phyloP scores from a whole-genome alignment of 2,113 vertebrate genomes.

The Cavia porcellus region DNA sequence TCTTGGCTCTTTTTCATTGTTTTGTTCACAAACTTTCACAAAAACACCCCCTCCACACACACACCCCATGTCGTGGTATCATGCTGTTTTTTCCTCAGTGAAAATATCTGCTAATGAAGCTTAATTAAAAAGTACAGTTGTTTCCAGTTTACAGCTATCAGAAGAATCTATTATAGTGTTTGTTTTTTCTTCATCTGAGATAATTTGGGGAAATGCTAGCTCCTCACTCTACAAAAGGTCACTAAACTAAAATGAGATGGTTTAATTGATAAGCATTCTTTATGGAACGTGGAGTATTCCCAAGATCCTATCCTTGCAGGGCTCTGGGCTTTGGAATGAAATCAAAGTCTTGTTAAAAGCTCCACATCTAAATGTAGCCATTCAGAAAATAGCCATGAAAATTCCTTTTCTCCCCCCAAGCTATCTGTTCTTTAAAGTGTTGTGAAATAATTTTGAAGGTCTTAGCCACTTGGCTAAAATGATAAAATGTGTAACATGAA shows the following conservation, averaged over 20 bases:
- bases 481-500: slow-evolving; percentile 62
- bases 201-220: slow-evolving; percentile 81
- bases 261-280: slow-evolving; percentile 81
- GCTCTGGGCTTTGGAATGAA: slow-evolving; percentile 82
- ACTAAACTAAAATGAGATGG: slow-evolving; percentile 81
- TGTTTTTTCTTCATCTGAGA: slow-evolving; percentile 81
- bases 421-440: slow-evolving; percentile 74
- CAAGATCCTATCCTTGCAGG: slow-evolving; percentile 81
- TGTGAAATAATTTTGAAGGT: slow-evolving; percentile 75
- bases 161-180: slow-evolving; percentile 77
- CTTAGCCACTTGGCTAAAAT: slow-evolving; percentile 69
- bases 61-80: neutral
- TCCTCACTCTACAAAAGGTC: slow-evolving; percentile 79
- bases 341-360: slow-evolving; percentile 83
- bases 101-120: slow-evolving; percentile 69
- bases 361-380: slow-evolving; percentile 79
- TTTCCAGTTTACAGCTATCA: slow-evolving; percentile 77
- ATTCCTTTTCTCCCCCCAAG: slow-evolving; percentile 60
- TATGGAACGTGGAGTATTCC: slow-evolving; percentile 81
- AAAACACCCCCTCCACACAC: neutral
- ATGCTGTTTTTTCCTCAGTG: slow-evolving; percentile 53
- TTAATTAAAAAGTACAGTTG: slow-evolving; percentile 78
- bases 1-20: slow-evolving; percentile 37
- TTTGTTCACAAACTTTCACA: slow-evolving; percentile 58
- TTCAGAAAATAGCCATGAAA: slow-evolving; percentile 84